Conservation (phyloP, 2,113 vertebrate species). For the Butorides virescens region DNA sequence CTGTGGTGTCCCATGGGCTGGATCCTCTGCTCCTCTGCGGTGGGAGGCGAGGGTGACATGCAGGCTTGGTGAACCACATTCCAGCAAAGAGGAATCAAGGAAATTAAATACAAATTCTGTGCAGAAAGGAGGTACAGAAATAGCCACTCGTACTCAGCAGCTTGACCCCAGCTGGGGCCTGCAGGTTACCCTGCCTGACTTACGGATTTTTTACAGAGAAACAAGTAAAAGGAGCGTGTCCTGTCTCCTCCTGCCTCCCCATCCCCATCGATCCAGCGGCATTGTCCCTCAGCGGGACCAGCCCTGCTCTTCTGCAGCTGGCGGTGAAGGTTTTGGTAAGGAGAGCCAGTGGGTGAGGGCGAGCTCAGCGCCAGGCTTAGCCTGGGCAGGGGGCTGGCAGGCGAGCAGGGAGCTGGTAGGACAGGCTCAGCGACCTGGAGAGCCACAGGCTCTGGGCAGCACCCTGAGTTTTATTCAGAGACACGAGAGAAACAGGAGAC, state of each 20-base stretch:
- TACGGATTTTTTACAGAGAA: neutral
- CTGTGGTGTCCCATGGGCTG: neutral
- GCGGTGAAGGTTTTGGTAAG: neutral
- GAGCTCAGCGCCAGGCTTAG: neutral
- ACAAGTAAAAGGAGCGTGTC: neutral
- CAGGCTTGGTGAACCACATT: no score
- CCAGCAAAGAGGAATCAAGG: neutral
- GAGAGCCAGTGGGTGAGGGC: neutral
- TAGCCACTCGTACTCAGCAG: neutral
- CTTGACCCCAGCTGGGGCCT: neutral
- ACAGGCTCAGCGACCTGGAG: neutral
- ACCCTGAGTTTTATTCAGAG: neutral
- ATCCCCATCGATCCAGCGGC: neutral
- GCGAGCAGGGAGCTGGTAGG: neutral
- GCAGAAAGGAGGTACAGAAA: neutral
- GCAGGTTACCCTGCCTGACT: neutral
- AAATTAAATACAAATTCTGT: neutral
- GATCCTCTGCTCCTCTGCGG: neutral
- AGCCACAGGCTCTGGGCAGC: neutral
- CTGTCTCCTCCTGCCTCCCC: neutral
- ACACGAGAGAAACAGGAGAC: neutral
- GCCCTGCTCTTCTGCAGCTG: neutral
- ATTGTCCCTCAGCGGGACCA: neutral
- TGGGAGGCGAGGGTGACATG: accelerated
- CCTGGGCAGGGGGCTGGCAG: neutral